Base-by-base conservation (phyloP, 1,140 invertebrate species). In the Drosophila ohnishii region DNA sequence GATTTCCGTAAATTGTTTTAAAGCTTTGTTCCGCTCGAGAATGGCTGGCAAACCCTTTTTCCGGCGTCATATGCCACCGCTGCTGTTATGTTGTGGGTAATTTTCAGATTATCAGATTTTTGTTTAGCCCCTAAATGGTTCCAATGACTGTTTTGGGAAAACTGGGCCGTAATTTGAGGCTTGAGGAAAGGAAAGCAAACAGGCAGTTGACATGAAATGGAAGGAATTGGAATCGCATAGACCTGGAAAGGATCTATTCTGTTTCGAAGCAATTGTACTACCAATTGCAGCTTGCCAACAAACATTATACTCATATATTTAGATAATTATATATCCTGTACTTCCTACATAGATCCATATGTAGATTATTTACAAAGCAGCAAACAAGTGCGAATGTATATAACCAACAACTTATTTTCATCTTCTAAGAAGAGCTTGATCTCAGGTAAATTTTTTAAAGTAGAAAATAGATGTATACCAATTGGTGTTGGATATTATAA, bases 21-120 rank as follows among this genome's bases (percentile, higher is more conserved):
- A 81, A 78, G 77, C 65, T 70, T 70, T 75, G 62, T 71, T 34
- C 44, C 59, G 22, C 39, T 11, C 5, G 14, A 51, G 22, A 65
- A 40, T 39, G 30, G 16, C 19, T 51, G 44, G 5, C 4, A 13
- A 85, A 81, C 67, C 77, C 82, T 62, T 85, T 85, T 75, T 58
- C 14, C 42, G 35, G 39, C 42, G 11, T 48, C 42, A 56, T 71
- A 44, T 73, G 35, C 47, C 74, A 45, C 32, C 11, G 16, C 25
- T 56, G n/a, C 39, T 16, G 44, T 51, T 56, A 58, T 86, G 75
- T 84, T 88, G 74, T 72, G 80, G 69, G 44, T 70, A 90, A 90
- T 90, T 90, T 90, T 81, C 75, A 78, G 89, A 89, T 90, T 90
- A 90, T 67, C 89, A 75, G 89, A 89, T 90, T 89, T 83, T 56